Evolutionary conservation across 2,888 invertebrate species (phyloP).

Genomic region (Belgica antarctica): DNA sequence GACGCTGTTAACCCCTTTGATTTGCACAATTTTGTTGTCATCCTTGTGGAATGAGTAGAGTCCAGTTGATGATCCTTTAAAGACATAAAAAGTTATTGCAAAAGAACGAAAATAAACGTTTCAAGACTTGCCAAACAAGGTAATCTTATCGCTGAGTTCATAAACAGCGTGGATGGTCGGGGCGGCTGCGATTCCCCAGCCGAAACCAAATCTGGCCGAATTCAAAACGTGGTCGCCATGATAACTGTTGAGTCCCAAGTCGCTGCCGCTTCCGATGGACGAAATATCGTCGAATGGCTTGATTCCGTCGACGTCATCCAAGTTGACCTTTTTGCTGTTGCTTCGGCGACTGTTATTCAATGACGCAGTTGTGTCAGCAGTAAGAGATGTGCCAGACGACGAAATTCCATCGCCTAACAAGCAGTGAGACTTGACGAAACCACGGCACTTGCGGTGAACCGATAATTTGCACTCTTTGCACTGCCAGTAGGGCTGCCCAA

Average conservation of each 20-base stretch:
- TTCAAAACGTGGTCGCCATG: conserved; percentile 36
- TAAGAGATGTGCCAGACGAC: conserved; percentile 10
- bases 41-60: conserved; percentile 52
- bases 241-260: conserved; percentile 5
- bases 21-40: conserved; percentile 50
- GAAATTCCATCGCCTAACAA: conserved; percentile 19
- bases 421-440: conserved; percentile 50
- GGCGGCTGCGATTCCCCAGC: conserved; percentile 41
- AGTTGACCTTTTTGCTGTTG: background rate
- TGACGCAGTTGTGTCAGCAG: conserved; percentile 16
- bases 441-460: conserved; percentile 53
- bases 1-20: conserved; percentile 62
- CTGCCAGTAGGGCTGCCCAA: conserved; percentile 52
- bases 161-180: conserved; percentile 52
- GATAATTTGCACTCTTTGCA: conserved; percentile 53
- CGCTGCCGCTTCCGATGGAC: conserved; percentile 35
- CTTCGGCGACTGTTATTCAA: background rate
- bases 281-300: conserved; percentile 29
- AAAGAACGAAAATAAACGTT: background rate
- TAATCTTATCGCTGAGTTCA: conserved; percentile 51
- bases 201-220: conserved; percentile 31
- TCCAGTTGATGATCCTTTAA: conserved; percentile 51
- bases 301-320: conserved; percentile 41
- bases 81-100: background rate
- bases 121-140: conserved; percentile 48